Base-by-base conservation (phyloP, 2,888 invertebrate species). In the Hyalella azteca region DNA sequence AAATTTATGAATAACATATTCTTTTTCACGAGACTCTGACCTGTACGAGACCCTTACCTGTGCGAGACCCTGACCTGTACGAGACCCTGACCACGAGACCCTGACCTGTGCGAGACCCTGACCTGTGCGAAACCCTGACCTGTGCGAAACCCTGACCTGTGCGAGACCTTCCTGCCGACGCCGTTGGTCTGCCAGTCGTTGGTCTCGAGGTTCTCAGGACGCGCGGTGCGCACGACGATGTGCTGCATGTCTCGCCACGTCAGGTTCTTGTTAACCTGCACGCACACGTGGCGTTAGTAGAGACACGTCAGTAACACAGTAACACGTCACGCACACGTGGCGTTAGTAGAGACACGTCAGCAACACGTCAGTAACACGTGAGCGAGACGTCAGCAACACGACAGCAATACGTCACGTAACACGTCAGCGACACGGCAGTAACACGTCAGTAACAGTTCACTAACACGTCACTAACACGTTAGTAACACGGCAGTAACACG, bases 171-270 rank as follows among this genome's bases (percentile, higher is more conserved):
- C 85, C 97, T 91, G 0, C 97, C 97, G 0, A 97, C 96, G 1
- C 98, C 98, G 88, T 99, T 99, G 29, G 92, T 91, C 19, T 91
- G 90, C 97, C 97, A 97, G 81, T 92, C 92, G 3, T 91, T 89
- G 86, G 93, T 92, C 78, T 90, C 90, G 9, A 98, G 91, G 86
- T 96, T 94, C 79, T 94, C 94, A 0, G 95, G 95, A 85, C 94
- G 92, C 5, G 98, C 97, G 0, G 98, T 98, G 85, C 96, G 91
- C 3, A 98, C 97, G 84, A 98, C 98, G 87, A 99, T 96, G 89
- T 99, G 98, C 88, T 99, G 98, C 93, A 99, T 94, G 88, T 99
- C 99, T 85, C 99, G 90, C 99, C 98, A 99, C 0, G 97, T 98
- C 79, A 99, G 91, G 86, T 93, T 95, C 87, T 92, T 89, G 90